Evolutionary conservation across 2,113 vertebrate species (phyloP).

Genomic region (Megalops atlanticus): DNA sequence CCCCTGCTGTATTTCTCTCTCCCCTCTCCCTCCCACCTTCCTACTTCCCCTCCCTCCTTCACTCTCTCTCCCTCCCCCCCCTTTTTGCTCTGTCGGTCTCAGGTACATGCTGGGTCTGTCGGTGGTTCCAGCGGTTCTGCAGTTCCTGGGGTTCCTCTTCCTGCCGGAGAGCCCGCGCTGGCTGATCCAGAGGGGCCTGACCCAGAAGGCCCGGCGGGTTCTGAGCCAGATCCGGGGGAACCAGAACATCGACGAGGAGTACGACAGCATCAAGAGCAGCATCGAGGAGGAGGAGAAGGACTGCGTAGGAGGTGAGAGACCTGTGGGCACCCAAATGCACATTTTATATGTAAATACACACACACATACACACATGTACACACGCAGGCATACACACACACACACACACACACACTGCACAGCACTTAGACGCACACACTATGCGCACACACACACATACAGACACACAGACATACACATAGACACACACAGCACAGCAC

Average conservation of each 20-base stretch:
- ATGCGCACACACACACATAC: not conserved
- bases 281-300: conserved; percentile 96
- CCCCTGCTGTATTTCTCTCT: too few relatives aligned
- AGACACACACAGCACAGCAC: not conserved
- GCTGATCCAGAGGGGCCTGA: conserved; percentile 93
- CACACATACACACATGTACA: too few relatives aligned
- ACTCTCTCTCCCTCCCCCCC: too few relatives aligned
- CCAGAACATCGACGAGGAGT: conserved; percentile 96
- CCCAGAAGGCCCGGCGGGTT: conserved; percentile 90
- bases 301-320: conserved; percentile 77
- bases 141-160: conserved; percentile 95
- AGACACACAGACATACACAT: not conserved
- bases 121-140: conserved; percentile 83
- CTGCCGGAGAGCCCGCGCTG: conserved; percentile 95
- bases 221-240: conserved; percentile 93
- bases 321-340: not conserved
- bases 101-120: conserved; percentile 98
- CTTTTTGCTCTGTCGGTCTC: conserved; percentile 28
- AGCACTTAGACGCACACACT: not conserved
- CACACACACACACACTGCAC: not conserved
- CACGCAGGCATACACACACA: not conserved
- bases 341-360: not conserved
- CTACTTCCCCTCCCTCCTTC: too few relatives aligned
- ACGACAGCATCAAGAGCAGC: conserved; percentile 91
- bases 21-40: too few relatives aligned